Percentiles rank a stretch among this genome's conserved stretches.
Conservation (phyloP, 2,113 vertebrate genomes). For the Ibidorhyncha struthersii region DNA sequence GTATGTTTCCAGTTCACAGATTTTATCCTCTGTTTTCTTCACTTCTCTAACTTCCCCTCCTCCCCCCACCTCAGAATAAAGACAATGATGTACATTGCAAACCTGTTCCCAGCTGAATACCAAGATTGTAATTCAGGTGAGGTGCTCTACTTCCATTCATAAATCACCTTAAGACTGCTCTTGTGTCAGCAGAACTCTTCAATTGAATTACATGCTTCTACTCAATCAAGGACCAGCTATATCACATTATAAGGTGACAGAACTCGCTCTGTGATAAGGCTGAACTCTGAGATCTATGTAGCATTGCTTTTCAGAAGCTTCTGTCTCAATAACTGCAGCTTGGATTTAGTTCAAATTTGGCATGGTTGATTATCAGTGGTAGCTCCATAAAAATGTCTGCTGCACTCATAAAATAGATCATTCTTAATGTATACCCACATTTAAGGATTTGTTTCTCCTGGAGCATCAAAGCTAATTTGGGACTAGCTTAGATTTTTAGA, state of each 20-base stretch:
- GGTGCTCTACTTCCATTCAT: conserved; percentile 19
- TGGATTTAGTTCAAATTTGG: not conserved
- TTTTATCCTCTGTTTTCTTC: not conserved
- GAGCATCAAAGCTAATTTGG: not conserved
- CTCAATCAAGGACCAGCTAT: conserved; percentile 44
- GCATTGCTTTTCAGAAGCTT: not conserved
- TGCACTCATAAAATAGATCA: not conserved
- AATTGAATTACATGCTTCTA: conserved; percentile 37
- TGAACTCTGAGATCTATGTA: not conserved
- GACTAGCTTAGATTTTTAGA: not conserved
- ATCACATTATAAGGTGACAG: conserved; percentile 18
- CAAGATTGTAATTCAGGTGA: conserved; percentile 29
- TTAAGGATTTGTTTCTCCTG: not conserved
- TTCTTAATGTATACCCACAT: not conserved
- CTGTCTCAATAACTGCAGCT: not conserved
- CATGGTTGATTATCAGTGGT: not conserved
- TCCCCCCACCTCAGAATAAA: not conserved
- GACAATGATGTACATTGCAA: not conserved
- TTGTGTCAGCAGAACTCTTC: conserved; percentile 53
- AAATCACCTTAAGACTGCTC: conserved; percentile 44
- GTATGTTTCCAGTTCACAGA: not conserved
- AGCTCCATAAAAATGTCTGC: not conserved
- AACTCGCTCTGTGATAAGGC: not conserved
- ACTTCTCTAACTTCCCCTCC: not conserved
- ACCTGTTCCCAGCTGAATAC: not conserved